Evolutionary conservation across 2,888 invertebrate species (phyloP).

Genomic region (Spicauda simplicius): DNA sequence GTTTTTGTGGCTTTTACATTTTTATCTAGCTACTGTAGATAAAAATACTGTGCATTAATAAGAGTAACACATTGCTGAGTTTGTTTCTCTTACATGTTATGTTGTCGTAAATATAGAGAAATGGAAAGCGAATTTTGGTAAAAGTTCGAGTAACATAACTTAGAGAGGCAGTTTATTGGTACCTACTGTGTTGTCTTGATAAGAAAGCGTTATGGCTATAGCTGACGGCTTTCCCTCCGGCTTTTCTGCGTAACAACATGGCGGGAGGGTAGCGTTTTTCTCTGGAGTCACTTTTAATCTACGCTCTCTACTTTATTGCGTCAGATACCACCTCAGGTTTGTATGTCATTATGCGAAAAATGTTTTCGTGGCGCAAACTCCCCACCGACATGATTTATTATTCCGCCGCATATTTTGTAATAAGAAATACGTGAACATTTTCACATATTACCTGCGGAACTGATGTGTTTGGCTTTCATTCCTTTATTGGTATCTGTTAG

Average conservation of each 20-base stretch:
- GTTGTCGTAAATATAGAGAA: too few relatives aligned
- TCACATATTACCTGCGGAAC: conserved; percentile 6
- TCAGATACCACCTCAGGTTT: conserved; percentile 39
- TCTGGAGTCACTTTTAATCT: conserved; percentile 65
- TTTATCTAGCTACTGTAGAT: too few relatives aligned
- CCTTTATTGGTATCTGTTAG: neutral
- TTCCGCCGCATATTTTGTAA: conserved; percentile 26
- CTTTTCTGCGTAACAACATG: conserved; percentile 61
- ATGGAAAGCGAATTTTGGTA: too few relatives aligned
- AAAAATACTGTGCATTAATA: too few relatives aligned
- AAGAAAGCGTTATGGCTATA: conserved; percentile 59
- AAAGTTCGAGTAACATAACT: too few relatives aligned
- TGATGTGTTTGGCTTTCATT: neutral
- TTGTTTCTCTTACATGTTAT: too few relatives aligned
- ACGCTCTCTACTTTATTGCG: conserved; percentile 57
- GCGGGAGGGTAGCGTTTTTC: conserved; percentile 54
- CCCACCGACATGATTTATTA: conserved; percentile 31
- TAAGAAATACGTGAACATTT: conserved; percentile 18
- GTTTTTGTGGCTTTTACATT: too few relatives aligned
- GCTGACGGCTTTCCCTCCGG: conserved; percentile 61
- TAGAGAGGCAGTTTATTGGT: conserved; percentile 41
- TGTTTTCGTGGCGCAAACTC: conserved; percentile 31
- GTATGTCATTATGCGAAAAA: conserved; percentile 38
- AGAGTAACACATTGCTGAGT: too few relatives aligned
- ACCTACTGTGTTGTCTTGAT: conserved; percentile 67